phyloP scores from a whole-genome alignment of 2,888 invertebrate species.

The Drosophila paramelanica region DNA sequence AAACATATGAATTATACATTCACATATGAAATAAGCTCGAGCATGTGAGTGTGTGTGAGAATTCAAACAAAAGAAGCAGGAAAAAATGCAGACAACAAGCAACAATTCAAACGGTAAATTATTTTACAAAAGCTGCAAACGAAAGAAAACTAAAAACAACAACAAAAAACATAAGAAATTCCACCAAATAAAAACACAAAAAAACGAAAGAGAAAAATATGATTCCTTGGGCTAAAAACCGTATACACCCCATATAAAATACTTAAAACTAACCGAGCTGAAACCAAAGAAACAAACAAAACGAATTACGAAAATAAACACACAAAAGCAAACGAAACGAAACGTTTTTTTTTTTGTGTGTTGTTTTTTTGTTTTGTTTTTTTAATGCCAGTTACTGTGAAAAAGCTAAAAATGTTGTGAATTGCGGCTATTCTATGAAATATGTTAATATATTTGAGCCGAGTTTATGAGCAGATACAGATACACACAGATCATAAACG shows the following conservation, averaged over 20 bases:
- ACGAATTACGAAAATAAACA: constrained; percentile 31
- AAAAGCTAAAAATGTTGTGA: constrained; percentile 50
- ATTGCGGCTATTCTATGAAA: constrained; percentile 58
- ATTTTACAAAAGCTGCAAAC: constrained; percentile 69
- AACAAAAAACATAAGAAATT: constrained; percentile 51
- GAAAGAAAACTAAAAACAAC: constrained; percentile 54
- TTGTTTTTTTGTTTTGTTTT: constrained; percentile 22
- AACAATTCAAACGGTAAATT: constrained; percentile 81
- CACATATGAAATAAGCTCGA: constrained; percentile 37
- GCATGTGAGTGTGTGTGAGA: constrained; percentile 17
- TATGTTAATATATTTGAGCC: constrained; percentile 46
- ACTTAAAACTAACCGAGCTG: constrained; percentile 42
- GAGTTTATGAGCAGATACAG: not conserved
- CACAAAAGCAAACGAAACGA: constrained; percentile 57
- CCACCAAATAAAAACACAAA: constrained; percentile 32
- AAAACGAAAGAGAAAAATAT: constrained; percentile 18
- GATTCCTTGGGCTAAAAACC: constrained; percentile 39
- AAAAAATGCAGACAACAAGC: constrained; percentile 39
- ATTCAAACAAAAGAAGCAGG: constrained; percentile 49
- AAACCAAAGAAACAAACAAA: constrained; percentile 34
- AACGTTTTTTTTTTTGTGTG: constrained; percentile 25
- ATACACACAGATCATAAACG: not conserved
- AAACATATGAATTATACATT: constrained; percentile 71
- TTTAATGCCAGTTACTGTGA: constrained; percentile 62
- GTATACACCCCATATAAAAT: constrained; percentile 21